Conservation (phyloP, 2,888 invertebrate genomes). For the Phyllotreta cruciferae region DNA sequence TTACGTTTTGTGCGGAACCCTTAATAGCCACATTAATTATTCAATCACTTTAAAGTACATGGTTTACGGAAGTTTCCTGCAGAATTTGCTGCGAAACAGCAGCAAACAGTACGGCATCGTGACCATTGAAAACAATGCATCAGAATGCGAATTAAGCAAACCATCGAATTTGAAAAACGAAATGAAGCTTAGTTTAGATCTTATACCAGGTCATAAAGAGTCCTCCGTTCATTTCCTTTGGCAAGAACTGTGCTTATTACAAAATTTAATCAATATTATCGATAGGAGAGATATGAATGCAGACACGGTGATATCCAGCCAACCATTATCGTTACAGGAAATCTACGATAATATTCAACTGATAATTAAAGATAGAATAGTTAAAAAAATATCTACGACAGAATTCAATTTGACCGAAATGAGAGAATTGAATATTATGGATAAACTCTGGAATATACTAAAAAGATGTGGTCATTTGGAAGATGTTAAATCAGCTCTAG, state of each 20-base stretch:
- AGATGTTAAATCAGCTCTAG: constrained; percentile 41
- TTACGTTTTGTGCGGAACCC: constrained; percentile 20
- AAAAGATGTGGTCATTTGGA: constrained; percentile 41
- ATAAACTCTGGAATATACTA: constrained; percentile 43
- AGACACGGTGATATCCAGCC: constrained; percentile 28
- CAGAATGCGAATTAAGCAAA: constrained; percentile 30
- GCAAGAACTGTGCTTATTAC: constrained; percentile 41
- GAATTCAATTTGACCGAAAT: constrained; percentile 38
- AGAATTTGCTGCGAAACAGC: constrained; percentile 28
- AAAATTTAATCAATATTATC: constrained; percentile 39
- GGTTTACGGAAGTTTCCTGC: constrained; percentile 39
- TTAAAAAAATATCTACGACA: constrained; percentile 29
- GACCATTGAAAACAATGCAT: constrained; percentile 36
- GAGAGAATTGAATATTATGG: constrained; percentile 39
- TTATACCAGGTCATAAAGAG: constrained; percentile 43
- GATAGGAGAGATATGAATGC: constrained; percentile 20
- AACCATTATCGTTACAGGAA: constrained; percentile 27
- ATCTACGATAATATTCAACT: constrained; percentile 21
- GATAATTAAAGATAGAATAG: constrained; percentile 19
- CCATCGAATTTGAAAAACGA: constrained; percentile 27
- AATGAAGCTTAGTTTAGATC: constrained; percentile 40
- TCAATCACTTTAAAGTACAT: constrained; percentile 38
- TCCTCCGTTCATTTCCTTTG: constrained; percentile 42
- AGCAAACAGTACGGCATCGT: constrained; percentile 34
- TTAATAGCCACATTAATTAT: constrained; percentile 32